These are phyloP conservation scores for Otolemur crassicaudatus DNA, from an alignment of 2,797 vertebrate species.

Conservation along the genomic window DNA sequence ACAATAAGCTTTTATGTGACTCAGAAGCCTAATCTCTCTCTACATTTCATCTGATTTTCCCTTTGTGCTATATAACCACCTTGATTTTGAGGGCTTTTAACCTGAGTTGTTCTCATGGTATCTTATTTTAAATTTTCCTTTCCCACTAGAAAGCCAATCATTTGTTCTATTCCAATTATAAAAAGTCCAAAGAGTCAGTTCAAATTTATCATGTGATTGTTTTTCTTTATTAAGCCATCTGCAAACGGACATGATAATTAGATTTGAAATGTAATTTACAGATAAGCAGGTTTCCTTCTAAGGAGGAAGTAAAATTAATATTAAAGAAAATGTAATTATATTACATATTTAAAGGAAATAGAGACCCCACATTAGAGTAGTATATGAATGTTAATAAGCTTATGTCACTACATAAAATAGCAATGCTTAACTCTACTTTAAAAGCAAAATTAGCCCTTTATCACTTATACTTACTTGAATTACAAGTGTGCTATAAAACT, in stretches of 20 bases:
- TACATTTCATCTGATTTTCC: slow-evolving; percentile 7
- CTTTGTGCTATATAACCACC: neutral
- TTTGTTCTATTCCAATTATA: slow-evolving; percentile 67
- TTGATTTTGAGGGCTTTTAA: slow-evolving; percentile 30
- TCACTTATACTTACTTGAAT: slow-evolving; percentile 30
- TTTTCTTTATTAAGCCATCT: slow-evolving; percentile 74
- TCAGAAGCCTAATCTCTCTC: neutral
- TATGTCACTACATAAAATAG: slow-evolving; percentile 47
- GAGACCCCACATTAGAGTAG: slow-evolving; percentile 54
- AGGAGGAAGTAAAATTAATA: slow-evolving; percentile 82
- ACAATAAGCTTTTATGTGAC: neutral
- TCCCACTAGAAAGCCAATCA: slow-evolving; percentile 32
- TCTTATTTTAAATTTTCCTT: slow-evolving; percentile 46
- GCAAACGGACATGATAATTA: slow-evolving; percentile 77
- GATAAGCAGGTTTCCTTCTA: slow-evolving; percentile 78
- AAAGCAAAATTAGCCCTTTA: slow-evolving; percentile 42
- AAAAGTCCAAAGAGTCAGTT: slow-evolving; percentile 45
- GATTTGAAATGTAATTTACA: slow-evolving; percentile 78
- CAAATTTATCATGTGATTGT: slow-evolving; percentile 65
- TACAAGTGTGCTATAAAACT: slow-evolving; percentile 7
- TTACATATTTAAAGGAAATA: slow-evolving; percentile 78
- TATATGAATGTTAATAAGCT: slow-evolving; percentile 70
- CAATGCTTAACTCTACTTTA: slow-evolving; percentile 59
- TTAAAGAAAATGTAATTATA: slow-evolving; percentile 72
- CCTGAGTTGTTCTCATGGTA: neutral